phyloP scores from a whole-genome alignment of 2,888 invertebrate genomes.

The Danaus chrysippus region DNA sequence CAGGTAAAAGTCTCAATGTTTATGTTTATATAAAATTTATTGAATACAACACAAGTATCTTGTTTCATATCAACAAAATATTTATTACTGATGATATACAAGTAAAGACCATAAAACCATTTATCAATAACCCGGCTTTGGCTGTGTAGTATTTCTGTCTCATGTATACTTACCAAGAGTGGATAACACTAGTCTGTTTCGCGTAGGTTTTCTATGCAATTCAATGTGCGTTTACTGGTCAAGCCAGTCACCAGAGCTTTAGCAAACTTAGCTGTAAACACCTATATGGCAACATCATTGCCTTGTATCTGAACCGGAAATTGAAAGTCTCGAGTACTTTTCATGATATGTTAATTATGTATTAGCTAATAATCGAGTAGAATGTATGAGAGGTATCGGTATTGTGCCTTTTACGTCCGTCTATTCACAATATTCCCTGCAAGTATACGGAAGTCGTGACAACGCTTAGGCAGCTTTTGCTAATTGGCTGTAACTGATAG shows the following conservation, averaged over 20 bases:
- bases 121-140: slow-evolving; percentile 18
- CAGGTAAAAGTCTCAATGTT: too few relatives aligned
- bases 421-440: slow-evolving; percentile 46
- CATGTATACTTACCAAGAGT: slow-evolving; percentile 29
- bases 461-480: slow-evolving; percentile 53
- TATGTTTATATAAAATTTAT: too few relatives aligned
- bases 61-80: slow-evolving; percentile 13
- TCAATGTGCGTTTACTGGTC: slow-evolving; percentile 36
- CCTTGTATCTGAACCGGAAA: slow-evolving; percentile 20
- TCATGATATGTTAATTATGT: not conserved
- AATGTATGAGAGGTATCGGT: not conserved
- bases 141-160: slow-evolving; percentile 23
- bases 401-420: not conserved
- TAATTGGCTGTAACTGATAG: slow-evolving; percentile 72
- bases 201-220: slow-evolving; percentile 38
- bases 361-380: not conserved
- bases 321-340: too few relatives aligned
- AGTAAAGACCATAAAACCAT: slow-evolving; percentile 12
- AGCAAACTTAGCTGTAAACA: slow-evolving; percentile 29
- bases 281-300: slow-evolving; percentile 31
- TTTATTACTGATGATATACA: slow-evolving; percentile 20
- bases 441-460: slow-evolving; percentile 59
- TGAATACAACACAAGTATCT: not conserved
- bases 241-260: slow-evolving; percentile 32
- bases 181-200: slow-evolving; percentile 28